A percentile compares a stretch with the other conserved stretches of the same genome.
These are phyloP conservation scores for Heteropelma amictum DNA, from an alignment of 2,888 invertebrate species.

Conservation along the genomic window DNA sequence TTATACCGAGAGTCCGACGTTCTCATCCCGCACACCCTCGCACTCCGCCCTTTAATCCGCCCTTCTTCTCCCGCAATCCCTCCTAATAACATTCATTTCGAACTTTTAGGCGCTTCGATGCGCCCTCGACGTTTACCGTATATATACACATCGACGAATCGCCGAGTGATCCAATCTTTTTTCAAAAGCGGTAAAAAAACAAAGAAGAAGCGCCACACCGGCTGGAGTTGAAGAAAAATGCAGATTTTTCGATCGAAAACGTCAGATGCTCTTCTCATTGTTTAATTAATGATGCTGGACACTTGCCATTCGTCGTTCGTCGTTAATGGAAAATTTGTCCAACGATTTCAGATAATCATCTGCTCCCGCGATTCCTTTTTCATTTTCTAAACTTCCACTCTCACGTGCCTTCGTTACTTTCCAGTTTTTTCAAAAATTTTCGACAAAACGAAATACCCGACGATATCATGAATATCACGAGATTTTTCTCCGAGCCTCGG, in stretches of 20 bases:
- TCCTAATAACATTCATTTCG: slow-evolving; percentile 59
- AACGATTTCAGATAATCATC: too few relatives aligned
- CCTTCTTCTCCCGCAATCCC: slow-evolving; percentile 51
- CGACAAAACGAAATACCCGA: too few relatives aligned
- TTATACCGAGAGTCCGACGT: slow-evolving; percentile 62
- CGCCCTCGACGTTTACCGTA: slow-evolving; percentile 11
- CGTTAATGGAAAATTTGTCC: too few relatives aligned
- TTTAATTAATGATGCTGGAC: slow-evolving; percentile 41
- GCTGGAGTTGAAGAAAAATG: neutral
- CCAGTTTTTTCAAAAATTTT: too few relatives aligned
- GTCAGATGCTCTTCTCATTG: slow-evolving; percentile 32
- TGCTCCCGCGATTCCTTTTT: neutral
- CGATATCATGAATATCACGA: too few relatives aligned
- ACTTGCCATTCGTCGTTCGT: neutral
- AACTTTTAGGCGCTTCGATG: slow-evolving; percentile 50
- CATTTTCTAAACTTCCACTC: neutral
- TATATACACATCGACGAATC: slow-evolving; percentile 3
- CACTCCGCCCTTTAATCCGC: slow-evolving; percentile 47
- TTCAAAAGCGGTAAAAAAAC: slow-evolving; percentile 15
- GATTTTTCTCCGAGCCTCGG: too few relatives aligned
- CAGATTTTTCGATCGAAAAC: slow-evolving; percentile 48
- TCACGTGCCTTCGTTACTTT: neutral
- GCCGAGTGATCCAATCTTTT: slow-evolving; percentile 20
- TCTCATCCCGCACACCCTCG: slow-evolving; percentile 51
- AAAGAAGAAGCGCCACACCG: neutral